Conservation (phyloP, 2,113 vertebrate species). For the Lampris megalopsis region DNA sequence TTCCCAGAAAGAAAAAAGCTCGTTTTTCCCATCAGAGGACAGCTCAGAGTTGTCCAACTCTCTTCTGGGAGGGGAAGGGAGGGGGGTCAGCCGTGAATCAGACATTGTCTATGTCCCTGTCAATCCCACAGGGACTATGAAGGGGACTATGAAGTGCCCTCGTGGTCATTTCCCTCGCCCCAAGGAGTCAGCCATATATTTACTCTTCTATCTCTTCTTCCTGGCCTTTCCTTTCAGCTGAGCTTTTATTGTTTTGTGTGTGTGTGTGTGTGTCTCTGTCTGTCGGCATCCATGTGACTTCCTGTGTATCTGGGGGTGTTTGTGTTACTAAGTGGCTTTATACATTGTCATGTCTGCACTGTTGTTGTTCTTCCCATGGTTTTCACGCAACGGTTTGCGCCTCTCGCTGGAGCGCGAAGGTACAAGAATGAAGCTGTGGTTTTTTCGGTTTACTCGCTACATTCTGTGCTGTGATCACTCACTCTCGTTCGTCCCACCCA, state of each 20-base stretch:
- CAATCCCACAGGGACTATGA: slow-evolving; percentile 67
- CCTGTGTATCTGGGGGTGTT: slow-evolving; percentile 51
- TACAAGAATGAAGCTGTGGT: slow-evolving; percentile 22
- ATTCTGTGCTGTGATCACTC: neutral
- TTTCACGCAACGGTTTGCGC: slow-evolving; percentile 35
- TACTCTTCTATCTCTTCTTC: slow-evolving; percentile 55
- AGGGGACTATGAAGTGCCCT: slow-evolving; percentile 55
- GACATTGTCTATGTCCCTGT: slow-evolving; percentile 60
- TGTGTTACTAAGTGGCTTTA: slow-evolving; percentile 44
- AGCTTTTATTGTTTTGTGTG: slow-evolving; percentile 36
- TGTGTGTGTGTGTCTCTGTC: slow-evolving; percentile 2
- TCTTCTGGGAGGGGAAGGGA: slow-evolving; percentile 38
- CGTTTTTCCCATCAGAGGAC: slow-evolving; percentile 72
- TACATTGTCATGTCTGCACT: slow-evolving; percentile 47
- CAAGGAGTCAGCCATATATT: slow-evolving; percentile 62
- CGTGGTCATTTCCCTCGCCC: slow-evolving; percentile 64
- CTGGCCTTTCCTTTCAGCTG: slow-evolving; percentile 48
- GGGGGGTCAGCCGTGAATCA: slow-evolving; percentile 56
- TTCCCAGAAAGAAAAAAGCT: slow-evolving; percentile 69
- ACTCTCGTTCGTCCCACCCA: neutral
- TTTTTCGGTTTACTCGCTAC: slow-evolving; percentile 11
- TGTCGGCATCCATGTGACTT: slow-evolving; percentile 53
- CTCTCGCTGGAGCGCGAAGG: slow-evolving; percentile 14
- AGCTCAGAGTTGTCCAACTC: slow-evolving; percentile 57
- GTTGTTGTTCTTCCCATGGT: slow-evolving; percentile 62